phyloP scores from a whole-genome alignment of 2,888 invertebrate genomes.

The Argyresthia goedartella region DNA sequence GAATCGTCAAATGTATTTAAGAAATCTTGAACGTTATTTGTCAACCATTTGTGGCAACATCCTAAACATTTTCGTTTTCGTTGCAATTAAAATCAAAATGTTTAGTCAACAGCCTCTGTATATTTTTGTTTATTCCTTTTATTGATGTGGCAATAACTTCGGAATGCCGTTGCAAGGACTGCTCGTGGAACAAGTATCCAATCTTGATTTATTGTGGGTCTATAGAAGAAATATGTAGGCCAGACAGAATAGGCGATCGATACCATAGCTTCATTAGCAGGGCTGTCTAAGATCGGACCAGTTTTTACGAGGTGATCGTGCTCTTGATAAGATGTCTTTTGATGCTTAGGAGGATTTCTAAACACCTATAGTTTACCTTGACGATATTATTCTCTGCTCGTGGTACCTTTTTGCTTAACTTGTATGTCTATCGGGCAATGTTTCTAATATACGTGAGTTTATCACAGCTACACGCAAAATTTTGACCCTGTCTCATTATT shows the following conservation, averaged over 20 bases:
- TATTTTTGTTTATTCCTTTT: no score
- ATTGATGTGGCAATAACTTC: no score
- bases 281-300: slow-evolving; percentile 55
- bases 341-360: not conserved
- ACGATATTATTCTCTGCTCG: no score
- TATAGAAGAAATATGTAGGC: slow-evolving; percentile 35
- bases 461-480: no score
- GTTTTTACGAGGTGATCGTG: slow-evolving; percentile 53
- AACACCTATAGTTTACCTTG: not conserved
- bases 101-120: no score
- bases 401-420: no score
- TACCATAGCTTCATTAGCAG: slow-evolving; percentile 29
- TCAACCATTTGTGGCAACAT: not conserved
- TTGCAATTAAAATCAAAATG: no score
- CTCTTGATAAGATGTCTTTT: slow-evolving; percentile 14
- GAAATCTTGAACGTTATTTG: not conserved
- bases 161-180: not conserved
- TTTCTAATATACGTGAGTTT: no score
- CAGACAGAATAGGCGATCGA: slow-evolving; percentile 46
- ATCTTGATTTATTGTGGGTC: slow-evolving; percentile 7
- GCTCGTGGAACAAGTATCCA: no score
- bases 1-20: not conserved
- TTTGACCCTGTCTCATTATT: no score
- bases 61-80: not conserved
- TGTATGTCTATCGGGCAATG: no score